phyloP scores from a whole-genome alignment of 2,888 invertebrate genomes.

The Parascotia fuliginaria region DNA sequence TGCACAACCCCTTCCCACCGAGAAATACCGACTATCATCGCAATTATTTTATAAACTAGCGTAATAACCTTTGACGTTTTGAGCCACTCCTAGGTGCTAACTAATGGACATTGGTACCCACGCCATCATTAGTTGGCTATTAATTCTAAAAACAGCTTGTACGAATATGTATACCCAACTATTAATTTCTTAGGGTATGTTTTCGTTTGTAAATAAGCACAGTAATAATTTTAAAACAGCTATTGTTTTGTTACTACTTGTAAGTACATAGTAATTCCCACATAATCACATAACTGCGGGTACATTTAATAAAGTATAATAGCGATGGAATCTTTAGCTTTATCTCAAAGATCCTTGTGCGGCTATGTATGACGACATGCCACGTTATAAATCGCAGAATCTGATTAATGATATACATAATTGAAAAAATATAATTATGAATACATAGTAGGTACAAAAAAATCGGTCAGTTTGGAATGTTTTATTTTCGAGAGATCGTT shows the following conservation, averaged over 20 bases:
- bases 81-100: not conserved
- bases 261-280: constrained; percentile 17
- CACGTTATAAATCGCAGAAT: constrained; percentile 36
- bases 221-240: constrained; percentile 7
- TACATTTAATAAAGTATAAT: constrained; percentile 22
- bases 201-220: constrained; percentile 1
- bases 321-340: not conserved
- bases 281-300: constrained; percentile 21
- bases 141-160: not conserved
- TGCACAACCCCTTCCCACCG: too few species aligned
- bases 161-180: not conserved
- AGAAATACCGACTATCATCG: too few species aligned
- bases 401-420: constrained; percentile 38
- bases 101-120: not conserved
- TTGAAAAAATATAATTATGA: constrained; percentile 16
- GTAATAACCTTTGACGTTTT: not conserved
- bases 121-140: not conserved
- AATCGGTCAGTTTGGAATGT: not conserved
- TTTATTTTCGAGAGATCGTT: not conserved
- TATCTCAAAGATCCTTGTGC: constrained; percentile 7
- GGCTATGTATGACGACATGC: constrained; percentile 39
- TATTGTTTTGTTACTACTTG: constrained; percentile 2
- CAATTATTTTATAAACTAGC: not conserved
- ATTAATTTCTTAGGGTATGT: not conserved
- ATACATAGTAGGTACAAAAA: too few species aligned